Percentiles rank a stretch among this genome's conserved stretches.
Conservation (phyloP, 2,113 vertebrate genomes). For the Sinocyclocheilus grahami region DNA sequence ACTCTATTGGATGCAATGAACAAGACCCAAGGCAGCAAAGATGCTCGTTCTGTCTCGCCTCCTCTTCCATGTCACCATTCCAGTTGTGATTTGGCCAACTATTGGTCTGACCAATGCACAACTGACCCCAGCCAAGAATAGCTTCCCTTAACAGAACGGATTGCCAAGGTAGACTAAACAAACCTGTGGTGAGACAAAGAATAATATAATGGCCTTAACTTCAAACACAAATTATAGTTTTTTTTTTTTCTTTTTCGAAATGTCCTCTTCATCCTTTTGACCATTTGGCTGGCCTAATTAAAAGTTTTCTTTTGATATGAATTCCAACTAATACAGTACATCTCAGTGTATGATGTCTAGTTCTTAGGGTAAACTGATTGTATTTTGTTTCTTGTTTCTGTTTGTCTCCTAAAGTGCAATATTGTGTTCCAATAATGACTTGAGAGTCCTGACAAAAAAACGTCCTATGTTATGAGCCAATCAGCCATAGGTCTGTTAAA, state of each 20-base stretch:
- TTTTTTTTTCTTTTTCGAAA: not conserved
- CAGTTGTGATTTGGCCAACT: constrained; percentile 60
- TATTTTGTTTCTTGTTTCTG: constrained; percentile 53
- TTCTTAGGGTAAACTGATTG: constrained; percentile 54
- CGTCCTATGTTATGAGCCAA: constrained; percentile 54
- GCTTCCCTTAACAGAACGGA: constrained; percentile 50
- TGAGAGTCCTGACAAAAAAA: constrained; percentile 60
- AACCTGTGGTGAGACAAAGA: constrained; percentile 36
- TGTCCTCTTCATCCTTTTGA: not conserved
- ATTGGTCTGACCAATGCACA: constrained; percentile 60
- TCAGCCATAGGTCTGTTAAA: constrained; percentile 52
- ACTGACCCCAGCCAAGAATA: constrained; percentile 60
- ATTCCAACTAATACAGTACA: constrained; percentile 17
- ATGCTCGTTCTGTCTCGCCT: constrained; percentile 51
- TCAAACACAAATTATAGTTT: not conserved
- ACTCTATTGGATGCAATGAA: constrained; percentile 34
- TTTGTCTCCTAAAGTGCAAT: constrained; percentile 73
- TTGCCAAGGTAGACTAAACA: constrained; percentile 58
- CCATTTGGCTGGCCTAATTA: not conserved
- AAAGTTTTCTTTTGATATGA: constrained; percentile 6
- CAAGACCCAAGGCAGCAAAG: constrained; percentile 52
- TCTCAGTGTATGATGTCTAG: constrained; percentile 45
- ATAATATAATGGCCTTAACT: constrained; percentile 43
- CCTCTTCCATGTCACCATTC: constrained; percentile 54
- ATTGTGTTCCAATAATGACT: constrained; percentile 66